These are phyloP conservation scores for Ptilodon capucinus DNA, from an alignment of 2,888 invertebrate genomes.

Conservation along the genomic window DNA sequence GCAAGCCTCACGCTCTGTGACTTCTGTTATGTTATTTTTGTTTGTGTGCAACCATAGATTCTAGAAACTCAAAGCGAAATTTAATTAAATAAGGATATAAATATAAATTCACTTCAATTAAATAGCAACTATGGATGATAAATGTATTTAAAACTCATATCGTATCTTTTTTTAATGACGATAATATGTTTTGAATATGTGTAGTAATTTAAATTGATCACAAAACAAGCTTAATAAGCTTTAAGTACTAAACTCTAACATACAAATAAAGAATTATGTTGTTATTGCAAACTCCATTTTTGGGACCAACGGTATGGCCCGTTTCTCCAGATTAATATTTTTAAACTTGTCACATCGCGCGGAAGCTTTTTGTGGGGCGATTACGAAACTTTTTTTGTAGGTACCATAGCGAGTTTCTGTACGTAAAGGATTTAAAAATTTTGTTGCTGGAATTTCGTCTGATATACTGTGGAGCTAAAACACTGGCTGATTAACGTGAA, in stretches of 20 bases:
- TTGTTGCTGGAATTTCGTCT: conserved; percentile 21
- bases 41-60: background rate
- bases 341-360: conserved; percentile 7
- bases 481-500: background rate
- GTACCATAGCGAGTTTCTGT: conserved; percentile 17
- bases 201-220: no score
- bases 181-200: no score
- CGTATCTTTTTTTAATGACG: no score
- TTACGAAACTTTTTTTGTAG: conserved; percentile 25
- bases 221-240: no score
- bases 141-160: no score
- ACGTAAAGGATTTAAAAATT: conserved; percentile 30
- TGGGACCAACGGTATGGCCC: background rate
- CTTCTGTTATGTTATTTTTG: conserved; percentile 7
- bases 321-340: conserved; percentile 12
- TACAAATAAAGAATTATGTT: no score
- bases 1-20: conserved; percentile 5
- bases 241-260: no score
- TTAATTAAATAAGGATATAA: no score
- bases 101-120: no score
- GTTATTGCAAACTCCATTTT: no score
- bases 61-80: no score
- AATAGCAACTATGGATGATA: no score
- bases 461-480: conserved; percentile 19
- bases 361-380: conserved; percentile 14